Base-by-base conservation (phyloP, 2,888 invertebrate genomes). In the Bellardia pandia region DNA sequence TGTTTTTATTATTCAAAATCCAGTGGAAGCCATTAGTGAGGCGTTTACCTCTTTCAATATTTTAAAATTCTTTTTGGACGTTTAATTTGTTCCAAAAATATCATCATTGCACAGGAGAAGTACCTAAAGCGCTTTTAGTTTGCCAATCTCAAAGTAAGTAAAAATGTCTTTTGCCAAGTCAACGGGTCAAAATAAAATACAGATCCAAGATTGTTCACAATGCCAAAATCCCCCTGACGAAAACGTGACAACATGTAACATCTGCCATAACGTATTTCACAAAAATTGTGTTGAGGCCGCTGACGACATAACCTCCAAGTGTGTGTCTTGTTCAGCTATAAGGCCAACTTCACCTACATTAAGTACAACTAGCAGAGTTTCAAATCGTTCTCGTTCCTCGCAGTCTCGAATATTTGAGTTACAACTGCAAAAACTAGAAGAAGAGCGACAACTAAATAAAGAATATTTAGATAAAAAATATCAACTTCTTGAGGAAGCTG, bases 381-480 rank as follows among this genome's bases (percentile, higher is more conserved):
- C 23, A 23, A 23, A 23, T 23, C 23, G 23, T 23, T 23, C 1
- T 23, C 23, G 23, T 23, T 0, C 23, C 23, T 23, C 23, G 23
- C 23, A 23, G 23, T 23, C 23, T 23, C 51, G 40, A 14, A 60
- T 16, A 33, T 51, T 80, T 42, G 51, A 80, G 13, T 30, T 80
- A 13, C 53, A 74, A 56, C 56, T 80, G 30, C 53, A 80, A 23
- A 16, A 37, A 9, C 53, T 80, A 37, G 71, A 71, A 64, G 79
- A 80, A 51, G 79, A 80, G 30, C 79, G 79, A 1, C 14, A 40
- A 13, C n/a, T 80, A 2, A 62, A 80, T 11, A 14, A 40, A 13
- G 42, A 72, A 11, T 80, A 80, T 66, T 7, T 80, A 72, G 23
- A 53, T 33, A 60, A 23, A 23, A 23, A 23, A 23, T 23, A 23